Evolutionary conservation across 2,888 invertebrate genomes (phyloP), one percentile per base, ranked within the genome.

Genomic region (Epinotia ramella): DNA sequence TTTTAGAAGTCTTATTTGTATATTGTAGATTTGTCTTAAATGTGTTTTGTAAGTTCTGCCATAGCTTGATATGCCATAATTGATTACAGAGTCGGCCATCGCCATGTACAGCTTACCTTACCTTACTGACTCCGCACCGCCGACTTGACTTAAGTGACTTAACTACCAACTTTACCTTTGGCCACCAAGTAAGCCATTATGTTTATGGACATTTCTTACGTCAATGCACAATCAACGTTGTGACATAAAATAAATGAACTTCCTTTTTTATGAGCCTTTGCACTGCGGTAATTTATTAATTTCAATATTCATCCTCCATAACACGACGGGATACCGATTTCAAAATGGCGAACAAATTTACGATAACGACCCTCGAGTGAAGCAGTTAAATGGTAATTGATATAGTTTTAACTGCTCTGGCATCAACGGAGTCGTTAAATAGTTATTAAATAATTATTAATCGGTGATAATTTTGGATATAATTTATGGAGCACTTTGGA

Each of bases 391-490:
- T 44, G 11, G 24, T 24, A 69, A 69, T 69, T 69, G 69, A 60
- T 69, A 69, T 69, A 69, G 59, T 69, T 69, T 69, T 69, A 46
- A 69, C 46, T 69, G 46, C 69, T 4, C 12, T 11, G 28, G 24
- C 59, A 46, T 69, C 59, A 69, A 46, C 69, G 6, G 13, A 46
- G 28, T 46, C 59, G 46, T 69, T 60, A 69, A 69, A 69, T 60
- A n/a, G 59, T 69, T 69, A 69, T 69, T 60, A 69, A 69, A 69
- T 69, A 60, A 69, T 69, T 69, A 69, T 69, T 60, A 69, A 60
- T 60, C 46, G 69, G 69, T 69, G 46, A 69, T 69, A 69, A 69
- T 69, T 24, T n/a, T 2, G 46, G n/a, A 20, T 28, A 12, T 69
- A 69, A 69, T 60, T 69, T 69, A 69, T 60, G 59, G 6, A 40